These are phyloP conservation scores for Eledone cirrhosa DNA, from an alignment of 2,888 invertebrate genomes.

Conservation along the genomic window DNA sequence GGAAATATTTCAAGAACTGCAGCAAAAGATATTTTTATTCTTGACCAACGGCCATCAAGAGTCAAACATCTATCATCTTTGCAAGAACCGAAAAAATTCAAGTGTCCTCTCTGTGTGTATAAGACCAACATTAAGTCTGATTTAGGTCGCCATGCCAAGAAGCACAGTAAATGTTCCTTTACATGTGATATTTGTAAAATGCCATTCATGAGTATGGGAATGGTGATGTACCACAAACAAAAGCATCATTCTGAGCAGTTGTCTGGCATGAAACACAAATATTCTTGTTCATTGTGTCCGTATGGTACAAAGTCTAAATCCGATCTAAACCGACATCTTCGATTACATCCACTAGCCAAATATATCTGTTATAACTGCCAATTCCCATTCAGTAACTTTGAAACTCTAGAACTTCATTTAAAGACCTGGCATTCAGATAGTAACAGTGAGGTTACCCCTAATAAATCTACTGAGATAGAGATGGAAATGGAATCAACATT, in stretches of 20 bases:
- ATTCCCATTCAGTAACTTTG: conserved; percentile 39
- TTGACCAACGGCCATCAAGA: no score
- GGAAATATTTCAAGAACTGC: no score
- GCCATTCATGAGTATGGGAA: conserved; percentile 39
- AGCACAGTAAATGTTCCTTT: conserved; percentile 34
- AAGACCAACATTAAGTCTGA: conserved; percentile 45
- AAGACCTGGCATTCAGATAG: conserved; percentile 32
- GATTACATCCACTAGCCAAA: conserved; percentile 36
- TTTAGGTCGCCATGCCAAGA: conserved; percentile 40
- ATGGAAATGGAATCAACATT: no score
- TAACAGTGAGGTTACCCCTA: no score
- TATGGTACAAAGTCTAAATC: conserved; percentile 36
- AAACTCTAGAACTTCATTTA: conserved; percentile 40
- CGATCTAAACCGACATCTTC: conserved; percentile 37
- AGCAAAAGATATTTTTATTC: no score
- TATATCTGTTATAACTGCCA: conserved; percentile 41
- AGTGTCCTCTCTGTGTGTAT: conserved; percentile 43
- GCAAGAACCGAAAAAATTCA: conserved; percentile 40
- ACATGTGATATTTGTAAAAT: conserved; percentile 39
- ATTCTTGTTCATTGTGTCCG: conserved; percentile 35
- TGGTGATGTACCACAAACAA: conserved; percentile 39
- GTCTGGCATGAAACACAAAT: conserved; percentile 24
- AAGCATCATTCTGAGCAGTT: conserved; percentile 35
- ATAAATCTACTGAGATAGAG: no score
- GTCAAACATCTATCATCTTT: no score